Evolutionary conservation across 2,797 vertebrate genomes (phyloP), one percentile per base, ranked within the genome.

Genomic region (Hirundo rustica): DNA sequence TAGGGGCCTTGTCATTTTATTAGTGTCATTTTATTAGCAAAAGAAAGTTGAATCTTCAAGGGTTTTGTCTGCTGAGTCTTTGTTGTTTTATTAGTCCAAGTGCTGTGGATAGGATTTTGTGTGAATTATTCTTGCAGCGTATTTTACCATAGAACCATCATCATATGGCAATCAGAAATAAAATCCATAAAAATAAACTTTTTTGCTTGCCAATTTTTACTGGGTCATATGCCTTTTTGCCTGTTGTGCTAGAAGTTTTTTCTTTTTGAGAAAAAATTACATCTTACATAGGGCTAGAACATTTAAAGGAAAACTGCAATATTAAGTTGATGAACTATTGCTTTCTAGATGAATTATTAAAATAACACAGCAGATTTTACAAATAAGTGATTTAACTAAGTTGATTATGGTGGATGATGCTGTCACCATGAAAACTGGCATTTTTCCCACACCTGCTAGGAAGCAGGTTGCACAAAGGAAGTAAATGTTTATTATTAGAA

Each of bases 201-300:
- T 91, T 96, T 96, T 94, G 66, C 96, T 97, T 97, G 94, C 91
- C 92, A 92, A 25, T 96, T 92, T 97, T 97, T 97, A 91, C 93
- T 96, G 96, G 88, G 57, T 96, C 80, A 68, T 70, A 74, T 65
- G 75, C 51, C 90, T 89, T 94, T 96, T 78, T 89, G 64, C 92
- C 83, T 79, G 73, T 80, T 87, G 42, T 95, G 62, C 70, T 93
- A 42, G 71, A 89, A 83, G 34, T 7, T 75, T 58, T n/a, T 32
- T 32, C 76, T 74, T 89, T 95, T 80, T 22, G 55, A 86, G 30
- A 67, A 67, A 67, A 88, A 92, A 78, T 42, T 81, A 7, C 50
- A 54, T 88, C 84, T 95, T 95, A 73, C 55, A 11, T 57, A 95
- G 32, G 50, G 64, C 38, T 77, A 94, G 88, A 89, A 57, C 58